Conservation (phyloP, 2,888 invertebrate species). For the Tethea ocularis region DNA sequence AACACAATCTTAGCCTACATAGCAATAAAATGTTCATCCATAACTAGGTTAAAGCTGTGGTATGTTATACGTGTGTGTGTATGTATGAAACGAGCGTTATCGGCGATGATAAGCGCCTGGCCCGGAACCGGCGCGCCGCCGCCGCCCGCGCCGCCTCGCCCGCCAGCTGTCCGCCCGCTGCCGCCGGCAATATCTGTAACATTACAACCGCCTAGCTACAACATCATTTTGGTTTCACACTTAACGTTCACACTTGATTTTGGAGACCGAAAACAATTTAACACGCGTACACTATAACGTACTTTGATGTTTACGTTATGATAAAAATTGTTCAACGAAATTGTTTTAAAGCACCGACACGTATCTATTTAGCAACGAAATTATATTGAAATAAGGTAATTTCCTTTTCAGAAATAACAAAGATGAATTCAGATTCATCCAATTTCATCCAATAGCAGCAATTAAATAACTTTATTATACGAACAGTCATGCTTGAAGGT, state of each 20-base stretch:
- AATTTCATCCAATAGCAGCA: not conserved
- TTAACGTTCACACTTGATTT: constrained; percentile 48
- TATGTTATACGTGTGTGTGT: constrained; percentile 34
- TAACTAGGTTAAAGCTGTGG: constrained; percentile 51
- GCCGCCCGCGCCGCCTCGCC: constrained; percentile 32
- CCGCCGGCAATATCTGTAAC: constrained; percentile 23
- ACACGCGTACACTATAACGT: constrained; percentile 19
- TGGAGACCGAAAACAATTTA: constrained; percentile 30
- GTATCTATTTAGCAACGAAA: not conserved
- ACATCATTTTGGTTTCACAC: constrained; percentile 56
- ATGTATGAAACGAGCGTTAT: constrained; percentile 56
- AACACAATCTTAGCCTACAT: constrained; percentile 24
- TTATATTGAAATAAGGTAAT: not conserved
- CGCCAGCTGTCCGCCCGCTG: constrained; percentile 49
- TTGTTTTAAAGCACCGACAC: not conserved
- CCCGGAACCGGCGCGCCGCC: constrained; percentile 59
- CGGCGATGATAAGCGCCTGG: constrained; percentile 68
- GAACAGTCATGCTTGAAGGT: not conserved
- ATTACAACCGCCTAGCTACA: constrained; percentile 44
- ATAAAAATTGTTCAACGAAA: not conserved
- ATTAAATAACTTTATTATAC: not conserved
- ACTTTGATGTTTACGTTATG: not conserved
- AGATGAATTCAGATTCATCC: constrained; percentile 2
- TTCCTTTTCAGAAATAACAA: not conserved
- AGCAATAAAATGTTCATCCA: constrained; percentile 39